Conservation (phyloP, 2,113 vertebrate species). For the Australoheros scitulus region DNA sequence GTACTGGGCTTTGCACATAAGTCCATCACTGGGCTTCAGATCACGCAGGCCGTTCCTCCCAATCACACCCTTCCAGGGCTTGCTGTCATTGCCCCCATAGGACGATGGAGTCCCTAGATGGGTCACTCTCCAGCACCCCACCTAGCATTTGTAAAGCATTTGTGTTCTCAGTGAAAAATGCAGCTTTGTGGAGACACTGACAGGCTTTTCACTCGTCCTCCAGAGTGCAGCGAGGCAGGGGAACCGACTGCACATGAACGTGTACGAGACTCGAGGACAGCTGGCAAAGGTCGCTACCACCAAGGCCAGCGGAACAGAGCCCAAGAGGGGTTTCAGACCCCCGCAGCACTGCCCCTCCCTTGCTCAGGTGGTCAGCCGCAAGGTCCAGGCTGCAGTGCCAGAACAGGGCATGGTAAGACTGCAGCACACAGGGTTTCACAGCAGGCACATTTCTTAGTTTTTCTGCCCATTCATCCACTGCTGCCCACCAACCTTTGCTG, state of each 20-base stretch:
- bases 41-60: too few species aligned
- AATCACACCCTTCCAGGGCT: too few species aligned
- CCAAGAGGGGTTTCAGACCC: conserved; percentile 79
- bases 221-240: conserved; percentile 79
- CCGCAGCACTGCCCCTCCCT: conserved; percentile 78
- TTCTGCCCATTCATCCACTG: background rate
- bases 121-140: too few species aligned
- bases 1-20: too few species aligned
- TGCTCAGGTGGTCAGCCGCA: conserved; percentile 78
- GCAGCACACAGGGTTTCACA: background rate
- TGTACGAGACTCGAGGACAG: conserved; percentile 77
- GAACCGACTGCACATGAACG: conserved; percentile 80
- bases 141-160: background rate
- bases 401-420: conserved; percentile 78
- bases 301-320: conserved; percentile 70
- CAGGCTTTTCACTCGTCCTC: fast-evolving
- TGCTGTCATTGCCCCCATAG: too few species aligned
- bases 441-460: background rate
- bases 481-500: background rate
- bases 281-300: conserved; percentile 52
- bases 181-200: background rate
- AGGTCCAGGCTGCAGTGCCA: conserved; percentile 76
- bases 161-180: background rate
- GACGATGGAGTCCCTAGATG: too few species aligned
- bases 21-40: too few species aligned